Evolutionary conservation across 2,888 invertebrate species (phyloP), one percentile per base, ranked within the genome.

Genomic region (Steinernema carpocapsae): DNA sequence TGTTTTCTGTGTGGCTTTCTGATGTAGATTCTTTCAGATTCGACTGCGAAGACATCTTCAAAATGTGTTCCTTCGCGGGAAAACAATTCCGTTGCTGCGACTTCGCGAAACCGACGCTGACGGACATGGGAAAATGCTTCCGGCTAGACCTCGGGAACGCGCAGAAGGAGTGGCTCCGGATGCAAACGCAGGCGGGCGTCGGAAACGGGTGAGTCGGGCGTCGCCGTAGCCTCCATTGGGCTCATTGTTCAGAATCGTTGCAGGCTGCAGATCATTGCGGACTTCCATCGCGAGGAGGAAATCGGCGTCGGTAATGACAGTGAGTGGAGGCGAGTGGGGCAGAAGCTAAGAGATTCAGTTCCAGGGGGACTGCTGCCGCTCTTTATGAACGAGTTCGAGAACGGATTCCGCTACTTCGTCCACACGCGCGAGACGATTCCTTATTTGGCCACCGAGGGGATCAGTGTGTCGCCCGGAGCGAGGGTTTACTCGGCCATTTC

Each of bases 71-170:
- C 29, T 84, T 86, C 74, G 85, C 80, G 3, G 83, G 83, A 0
- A 59, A 78, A 70, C 76, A 77, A 42, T 85, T 85, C 73, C 76
- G 85, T 64, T 86, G 85, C 48, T 85, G 85, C 75, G 79, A 82
- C 70, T 84, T 79, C 70, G 81, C 84, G 10, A 77, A 76, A 12
- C 81, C 83, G 17, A 80, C 85, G 1, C 80, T 85, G 37, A 86
- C 86, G 10, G 83, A 84, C 70, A 78, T 86, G 32, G 86, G 86
- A 0, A 82, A 82, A 52, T 86, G 86, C 64, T 84, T 81, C 75
- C 82, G 81, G 19, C 46, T 86, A 14, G 80, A 83, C 51, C 73
- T 84, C 46, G 78, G 78, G 10, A 59, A 76, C 46, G 75, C 81
- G 10, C 77, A 76, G 32, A 78, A 79, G 26, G 74, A 75, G 1